phyloP scores from a whole-genome alignment of 2,888 invertebrate genomes.

The Cosmia trapezina region DNA sequence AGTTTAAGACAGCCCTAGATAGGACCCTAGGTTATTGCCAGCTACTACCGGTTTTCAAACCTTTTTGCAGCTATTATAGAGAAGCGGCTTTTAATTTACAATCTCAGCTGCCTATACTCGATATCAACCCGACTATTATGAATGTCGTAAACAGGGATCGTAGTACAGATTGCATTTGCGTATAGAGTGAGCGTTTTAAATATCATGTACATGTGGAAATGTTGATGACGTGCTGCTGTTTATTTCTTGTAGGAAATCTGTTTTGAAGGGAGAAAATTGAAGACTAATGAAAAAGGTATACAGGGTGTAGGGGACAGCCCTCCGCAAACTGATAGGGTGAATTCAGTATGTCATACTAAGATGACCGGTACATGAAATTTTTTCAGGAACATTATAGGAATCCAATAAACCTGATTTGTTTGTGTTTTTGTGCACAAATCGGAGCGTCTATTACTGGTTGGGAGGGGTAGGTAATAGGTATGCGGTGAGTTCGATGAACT shows the following conservation, averaged over 20 bases:
- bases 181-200: conserved; percentile 10
- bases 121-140: conserved; percentile 26
- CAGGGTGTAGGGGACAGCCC: no score
- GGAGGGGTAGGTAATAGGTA: no score
- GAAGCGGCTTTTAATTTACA: conserved; percentile 47
- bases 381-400: no score
- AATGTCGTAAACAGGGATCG: conserved; percentile 43
- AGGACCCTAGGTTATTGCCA: conserved; percentile 40
- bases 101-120: conserved; percentile 23
- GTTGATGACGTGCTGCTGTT: background rate
- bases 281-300: background rate
- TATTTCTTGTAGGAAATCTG: background rate
- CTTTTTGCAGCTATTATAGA: conserved; percentile 48
- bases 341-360: no score
- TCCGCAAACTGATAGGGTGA: no score
- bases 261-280: background rate
- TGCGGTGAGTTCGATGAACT: no score
- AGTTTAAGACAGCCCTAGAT: conserved; percentile 49
- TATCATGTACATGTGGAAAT: background rate
- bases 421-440: no score
- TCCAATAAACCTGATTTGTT: no score
- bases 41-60: conserved; percentile 45
- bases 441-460: no score
- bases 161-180: conserved; percentile 24
- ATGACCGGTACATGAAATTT: no score